A percentile compares a stretch with the other conserved stretches of the same genome.
Conservation (phyloP, 2,113 vertebrate species). For the Rhipidura dahli region DNA sequence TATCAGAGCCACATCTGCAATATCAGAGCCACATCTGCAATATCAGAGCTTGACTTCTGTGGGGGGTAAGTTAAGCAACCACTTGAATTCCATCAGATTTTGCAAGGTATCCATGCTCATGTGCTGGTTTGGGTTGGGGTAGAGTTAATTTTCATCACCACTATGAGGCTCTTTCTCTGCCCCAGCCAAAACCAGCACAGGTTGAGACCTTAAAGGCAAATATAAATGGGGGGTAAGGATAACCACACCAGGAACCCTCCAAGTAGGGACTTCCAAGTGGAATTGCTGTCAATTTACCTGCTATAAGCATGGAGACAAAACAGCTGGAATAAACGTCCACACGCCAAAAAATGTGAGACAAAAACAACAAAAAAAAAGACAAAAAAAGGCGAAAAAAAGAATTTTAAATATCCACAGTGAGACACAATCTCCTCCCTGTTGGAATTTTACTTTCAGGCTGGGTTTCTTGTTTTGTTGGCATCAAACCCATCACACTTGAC, state of each 20-base stretch:
- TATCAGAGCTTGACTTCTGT: background rate
- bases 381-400: background rate
- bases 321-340: background rate
- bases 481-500: background rate
- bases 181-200: background rate
- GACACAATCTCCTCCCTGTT: background rate
- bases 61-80: background rate
- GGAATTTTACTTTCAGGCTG: background rate
- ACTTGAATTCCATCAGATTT: background rate
- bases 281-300: constrained; percentile 15
- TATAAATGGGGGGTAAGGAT: background rate
- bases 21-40: background rate
- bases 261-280: background rate
- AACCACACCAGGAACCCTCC: background rate
- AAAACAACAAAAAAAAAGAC: background rate
- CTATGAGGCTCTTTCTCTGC: background rate
- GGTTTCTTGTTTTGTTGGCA: background rate
- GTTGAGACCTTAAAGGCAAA: background rate
- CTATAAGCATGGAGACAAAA: background rate
- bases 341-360: background rate
- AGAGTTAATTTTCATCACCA: background rate
- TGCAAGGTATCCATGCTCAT: background rate
- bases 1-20: background rate
- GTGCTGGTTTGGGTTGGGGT: background rate
- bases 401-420: background rate